Conservation (phyloP, 2,888 invertebrate species). For the Osedax frankpressi region DNA sequence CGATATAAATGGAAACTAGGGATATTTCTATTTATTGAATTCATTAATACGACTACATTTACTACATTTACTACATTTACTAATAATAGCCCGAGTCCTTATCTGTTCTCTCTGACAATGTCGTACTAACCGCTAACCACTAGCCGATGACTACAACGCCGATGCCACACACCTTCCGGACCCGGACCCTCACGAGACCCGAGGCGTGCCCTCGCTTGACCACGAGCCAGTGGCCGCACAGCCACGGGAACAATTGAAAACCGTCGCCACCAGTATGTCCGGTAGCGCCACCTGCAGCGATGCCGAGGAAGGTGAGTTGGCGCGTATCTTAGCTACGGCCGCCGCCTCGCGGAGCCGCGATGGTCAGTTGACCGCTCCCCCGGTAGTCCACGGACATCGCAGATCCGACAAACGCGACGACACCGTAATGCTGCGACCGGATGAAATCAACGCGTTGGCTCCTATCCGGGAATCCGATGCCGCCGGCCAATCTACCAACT, state of each 20-base stretch:
- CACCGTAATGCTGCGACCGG: neutral
- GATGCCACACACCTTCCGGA: neutral
- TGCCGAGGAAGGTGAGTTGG: neutral
- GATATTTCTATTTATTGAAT: too few relatives aligned
- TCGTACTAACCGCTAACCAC: neutral
- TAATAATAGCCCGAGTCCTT: neutral
- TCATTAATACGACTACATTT: too few relatives aligned
- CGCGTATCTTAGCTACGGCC: neutral
- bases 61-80: too few relatives aligned
- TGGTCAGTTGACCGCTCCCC: neutral
- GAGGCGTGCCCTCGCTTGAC: too few relatives aligned
- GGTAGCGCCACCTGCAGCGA: neutral
- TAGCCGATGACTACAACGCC: neutral
- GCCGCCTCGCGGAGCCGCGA: neutral
- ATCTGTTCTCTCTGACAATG: neutral
- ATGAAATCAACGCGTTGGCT: neutral
- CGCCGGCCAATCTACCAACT: too few relatives aligned
- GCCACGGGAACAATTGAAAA: neutral
- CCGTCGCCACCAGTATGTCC: neutral
- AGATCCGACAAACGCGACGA: neutral
- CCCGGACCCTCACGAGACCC: too few relatives aligned
- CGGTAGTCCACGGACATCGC: too few relatives aligned
- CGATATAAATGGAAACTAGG: too few relatives aligned
- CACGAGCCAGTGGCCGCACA: neutral
- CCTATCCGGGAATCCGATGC: neutral